phyloP scores from a whole-genome alignment of 2,113 vertebrate genomes.

The Cardinalis cardinalis region DNA sequence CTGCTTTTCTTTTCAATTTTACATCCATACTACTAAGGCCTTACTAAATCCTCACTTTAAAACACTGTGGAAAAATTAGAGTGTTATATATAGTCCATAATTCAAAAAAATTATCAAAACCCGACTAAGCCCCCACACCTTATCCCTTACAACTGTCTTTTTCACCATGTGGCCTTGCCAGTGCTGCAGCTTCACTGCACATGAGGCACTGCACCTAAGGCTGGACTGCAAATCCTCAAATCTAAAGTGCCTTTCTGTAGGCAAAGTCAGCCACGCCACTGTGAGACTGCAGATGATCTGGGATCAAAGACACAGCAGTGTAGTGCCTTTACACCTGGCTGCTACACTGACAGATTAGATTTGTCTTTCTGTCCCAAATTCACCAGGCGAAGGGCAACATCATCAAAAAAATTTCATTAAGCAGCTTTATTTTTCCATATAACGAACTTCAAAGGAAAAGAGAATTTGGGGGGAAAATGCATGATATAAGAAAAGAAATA shows the following conservation, averaged over 20 bases:
- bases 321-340: background rate
- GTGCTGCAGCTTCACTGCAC: background rate
- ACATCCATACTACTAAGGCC: background rate
- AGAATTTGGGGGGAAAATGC: background rate
- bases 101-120: background rate
- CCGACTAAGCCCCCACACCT: background rate
- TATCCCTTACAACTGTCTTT: background rate
- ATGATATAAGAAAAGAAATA: background rate
- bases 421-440: background rate
- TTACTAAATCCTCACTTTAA: background rate
- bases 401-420: background rate
- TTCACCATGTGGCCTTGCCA: background rate
- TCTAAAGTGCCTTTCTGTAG: background rate
- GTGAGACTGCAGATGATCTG: background rate
- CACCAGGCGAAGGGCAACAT: background rate
- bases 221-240: background rate
- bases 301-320: background rate
- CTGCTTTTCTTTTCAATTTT: background rate
- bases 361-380: conserved; percentile 8
- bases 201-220: background rate
- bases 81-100: background rate
- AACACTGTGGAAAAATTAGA: background rate
- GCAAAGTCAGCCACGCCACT: background rate
- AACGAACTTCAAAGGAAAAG: conserved; percentile 3
- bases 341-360: background rate